Base-by-base conservation (phyloP, 2,113 vertebrate genomes). In the Suricata suricatta region DNA sequence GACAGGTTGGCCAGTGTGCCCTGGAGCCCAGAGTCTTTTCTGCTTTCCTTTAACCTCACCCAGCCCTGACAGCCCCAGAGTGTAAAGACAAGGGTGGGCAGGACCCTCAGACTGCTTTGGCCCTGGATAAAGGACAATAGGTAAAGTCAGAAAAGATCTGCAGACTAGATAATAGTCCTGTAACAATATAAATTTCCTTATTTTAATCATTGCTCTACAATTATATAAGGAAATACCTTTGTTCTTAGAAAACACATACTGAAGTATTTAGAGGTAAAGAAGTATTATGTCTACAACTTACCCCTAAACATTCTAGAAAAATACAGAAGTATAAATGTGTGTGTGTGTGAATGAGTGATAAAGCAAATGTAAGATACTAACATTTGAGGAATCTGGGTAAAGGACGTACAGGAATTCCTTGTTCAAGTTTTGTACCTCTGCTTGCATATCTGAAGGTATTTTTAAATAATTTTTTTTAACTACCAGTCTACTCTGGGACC, bases 241-340 rank as follows among this genome's bases (percentile, higher is more conserved):
- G 35, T 86, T 96, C 63, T 83, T 79, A 79, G 80, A 85, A 97
- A 96, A 87, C 33, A 93, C 3, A 69, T 87, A n/a, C 52, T 92
- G 41, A 83, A 74, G 25, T 79, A 60, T 54, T 92, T 87, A 88
- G 33, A 91, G n/a, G 33, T 38, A 82, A 93, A 74, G 64, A 41
- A 11, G 12, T 77, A 27, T 47, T 54, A 25, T 81, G 21, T 80
- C 54, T 86, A 66, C 25, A 71, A 13, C 12, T 76, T 89, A 76
- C 16, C 44, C 29, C 60, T 63, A 97, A 11, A 74, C 14, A 50
- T 68, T 88, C 89, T 19, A 95, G 83, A 69, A 88, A 72, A 87
- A 60, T 27, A 27, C 57, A 19, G 21, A 79, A 12, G 11, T 57
- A 10, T 25, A 69, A 27, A 8, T 21, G 10, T 38, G 60, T 69